Evolutionary conservation across 2,797 vertebrate species (phyloP).

Genomic region (Pampus argenteus): DNA sequence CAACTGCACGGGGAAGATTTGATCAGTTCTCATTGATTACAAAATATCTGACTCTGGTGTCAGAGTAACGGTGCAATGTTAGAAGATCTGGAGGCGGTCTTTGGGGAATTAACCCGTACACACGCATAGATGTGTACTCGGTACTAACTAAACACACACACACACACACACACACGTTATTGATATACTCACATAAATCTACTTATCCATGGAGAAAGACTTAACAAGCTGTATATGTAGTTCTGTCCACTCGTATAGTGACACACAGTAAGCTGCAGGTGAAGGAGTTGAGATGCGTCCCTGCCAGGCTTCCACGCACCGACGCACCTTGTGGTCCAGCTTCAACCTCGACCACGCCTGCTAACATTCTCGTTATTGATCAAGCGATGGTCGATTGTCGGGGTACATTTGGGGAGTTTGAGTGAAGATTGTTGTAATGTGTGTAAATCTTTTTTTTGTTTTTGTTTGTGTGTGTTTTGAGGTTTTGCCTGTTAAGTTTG

Average conservation of each 20-base stretch:
- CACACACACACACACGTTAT: conserved; percentile 8
- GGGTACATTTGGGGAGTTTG: conserved; percentile 18
- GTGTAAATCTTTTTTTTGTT: conserved; percentile 31
- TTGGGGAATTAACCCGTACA: conserved; percentile 27
- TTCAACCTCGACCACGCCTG: conserved; percentile 33
- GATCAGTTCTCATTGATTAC: conserved; percentile 51
- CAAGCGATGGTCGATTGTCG: background rate
- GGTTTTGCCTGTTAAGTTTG: conserved; percentile 38
- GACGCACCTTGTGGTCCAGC: conserved; percentile 54
- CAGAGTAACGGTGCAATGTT: conserved; percentile 34
- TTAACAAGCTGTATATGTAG: conserved; percentile 48
- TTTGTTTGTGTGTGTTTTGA: conserved; percentile 18
- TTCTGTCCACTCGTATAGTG: conserved; percentile 40
- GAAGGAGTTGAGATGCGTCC: conserved; percentile 11
- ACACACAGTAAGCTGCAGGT: conserved; percentile 34
- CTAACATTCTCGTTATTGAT: conserved; percentile 2
- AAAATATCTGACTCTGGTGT: conserved; percentile 52
- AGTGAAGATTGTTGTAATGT: conserved; percentile 47
- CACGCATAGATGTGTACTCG: conserved; percentile 27
- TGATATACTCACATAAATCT: conserved; percentile 47
- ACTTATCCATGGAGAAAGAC: conserved; percentile 40
- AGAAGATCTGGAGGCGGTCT: conserved; percentile 38
- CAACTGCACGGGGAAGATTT: background rate
- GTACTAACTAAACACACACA: conserved; percentile 29
- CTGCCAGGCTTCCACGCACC: conserved; percentile 23